A percentile compares a stretch with the other conserved stretches of the same genome.
phyloP scores from a whole-genome alignment of 2,797 vertebrate genomes.

The Rhinogobio ventralis region DNA sequence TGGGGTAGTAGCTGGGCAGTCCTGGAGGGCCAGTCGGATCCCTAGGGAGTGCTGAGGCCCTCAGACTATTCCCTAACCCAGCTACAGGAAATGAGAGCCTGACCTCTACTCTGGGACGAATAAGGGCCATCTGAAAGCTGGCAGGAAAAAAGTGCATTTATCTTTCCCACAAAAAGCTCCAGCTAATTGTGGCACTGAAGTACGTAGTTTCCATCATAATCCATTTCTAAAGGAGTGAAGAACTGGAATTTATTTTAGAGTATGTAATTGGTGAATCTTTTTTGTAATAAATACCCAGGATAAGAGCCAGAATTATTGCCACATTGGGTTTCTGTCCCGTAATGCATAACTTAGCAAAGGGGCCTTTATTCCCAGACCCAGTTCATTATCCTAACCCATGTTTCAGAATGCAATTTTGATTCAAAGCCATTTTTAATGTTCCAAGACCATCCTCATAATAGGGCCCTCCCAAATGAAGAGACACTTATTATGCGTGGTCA shows the following conservation, averaged over 20 bases:
- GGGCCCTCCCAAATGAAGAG: slow-evolving; percentile 65
- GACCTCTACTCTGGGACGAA: slow-evolving; percentile 68
- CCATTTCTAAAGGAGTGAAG: slow-evolving; percentile 47
- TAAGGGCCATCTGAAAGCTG: slow-evolving; percentile 61
- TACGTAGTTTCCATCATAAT: slow-evolving; percentile 56
- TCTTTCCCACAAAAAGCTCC: slow-evolving; percentile 50
- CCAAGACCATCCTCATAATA: slow-evolving; percentile 66
- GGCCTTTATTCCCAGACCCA: slow-evolving; percentile 69
- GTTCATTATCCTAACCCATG: slow-evolving; percentile 59
- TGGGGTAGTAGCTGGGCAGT: slow-evolving; percentile 55
- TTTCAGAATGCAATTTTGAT: slow-evolving; percentile 66
- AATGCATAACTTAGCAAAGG: slow-evolving; percentile 32
- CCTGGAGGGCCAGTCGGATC: slow-evolving; percentile 61
- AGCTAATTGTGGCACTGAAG: slow-evolving; percentile 52
- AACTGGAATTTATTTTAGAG: slow-evolving; percentile 49
- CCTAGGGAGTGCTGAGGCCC: slow-evolving; percentile 58
- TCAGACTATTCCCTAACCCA: slow-evolving; percentile 71
- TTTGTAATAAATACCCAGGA: slow-evolving; percentile 42
- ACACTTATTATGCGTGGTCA: slow-evolving; percentile 71
- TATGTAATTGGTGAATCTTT: slow-evolving; percentile 48
- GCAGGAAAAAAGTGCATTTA: slow-evolving; percentile 59
- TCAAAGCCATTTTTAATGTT: slow-evolving; percentile 75
- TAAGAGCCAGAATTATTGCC: slow-evolving; percentile 42
- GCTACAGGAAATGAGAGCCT: slow-evolving; percentile 83
- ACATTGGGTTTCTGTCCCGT: slow-evolving; percentile 32